phyloP scores from a whole-genome alignment of 2,113 vertebrate species.

The Amphiprion percula region DNA sequence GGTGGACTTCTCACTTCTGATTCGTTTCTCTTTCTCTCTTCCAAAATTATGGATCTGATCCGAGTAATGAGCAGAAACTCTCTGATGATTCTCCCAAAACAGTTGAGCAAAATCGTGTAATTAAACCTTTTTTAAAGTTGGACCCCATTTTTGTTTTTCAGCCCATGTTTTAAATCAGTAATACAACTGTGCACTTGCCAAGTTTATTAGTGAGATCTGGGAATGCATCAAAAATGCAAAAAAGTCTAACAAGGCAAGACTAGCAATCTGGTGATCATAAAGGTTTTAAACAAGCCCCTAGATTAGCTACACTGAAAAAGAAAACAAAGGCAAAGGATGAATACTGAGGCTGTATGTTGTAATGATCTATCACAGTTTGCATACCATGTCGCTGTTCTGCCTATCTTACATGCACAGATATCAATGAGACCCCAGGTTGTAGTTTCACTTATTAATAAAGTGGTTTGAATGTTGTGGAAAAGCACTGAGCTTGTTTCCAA shows the following conservation, averaged over 20 bases:
- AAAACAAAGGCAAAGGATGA: too few relatives aligned
- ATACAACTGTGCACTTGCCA: neutral
- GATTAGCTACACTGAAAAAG: too few relatives aligned
- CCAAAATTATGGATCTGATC: slow-evolving; percentile 8
- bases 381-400: too few relatives aligned
- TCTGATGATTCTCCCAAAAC: neutral
- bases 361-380: too few relatives aligned
- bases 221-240: neutral
- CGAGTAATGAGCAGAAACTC: neutral
- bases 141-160: neutral
- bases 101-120: neutral
- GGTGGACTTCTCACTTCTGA: slow-evolving; percentile 28
- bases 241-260: neutral
- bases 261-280: neutral
- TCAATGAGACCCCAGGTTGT: too few relatives aligned
- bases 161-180: neutral
- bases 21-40: slow-evolving; percentile 16
- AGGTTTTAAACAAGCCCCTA: too few relatives aligned
- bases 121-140: neutral
- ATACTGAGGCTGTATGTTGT: too few relatives aligned
- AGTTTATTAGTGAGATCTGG: neutral
- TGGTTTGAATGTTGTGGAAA: too few relatives aligned
- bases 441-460: too few relatives aligned
- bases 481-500: too few relatives aligned
- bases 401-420: too few relatives aligned